Conservation (phyloP, 2,113 vertebrate species). For the Bujurquina vittata region DNA sequence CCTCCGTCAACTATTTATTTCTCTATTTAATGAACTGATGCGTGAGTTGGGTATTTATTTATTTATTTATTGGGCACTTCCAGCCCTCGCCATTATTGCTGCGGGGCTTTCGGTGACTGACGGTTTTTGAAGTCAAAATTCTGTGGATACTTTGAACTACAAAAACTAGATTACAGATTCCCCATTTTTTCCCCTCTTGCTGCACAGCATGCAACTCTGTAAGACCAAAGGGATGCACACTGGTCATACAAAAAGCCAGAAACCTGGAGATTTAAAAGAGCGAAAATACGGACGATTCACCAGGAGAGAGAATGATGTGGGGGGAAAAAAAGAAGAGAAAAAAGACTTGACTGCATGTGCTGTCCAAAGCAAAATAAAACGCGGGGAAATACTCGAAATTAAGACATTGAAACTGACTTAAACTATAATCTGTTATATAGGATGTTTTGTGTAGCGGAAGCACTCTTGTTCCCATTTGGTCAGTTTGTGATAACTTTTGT, state of each 20-base stretch:
- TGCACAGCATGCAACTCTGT: slow-evolving; percentile 66
- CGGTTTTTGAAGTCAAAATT: slow-evolving; percentile 44
- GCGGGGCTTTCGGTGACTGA: slow-evolving; percentile 38
- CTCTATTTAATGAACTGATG: slow-evolving; percentile 68
- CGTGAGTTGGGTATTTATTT: slow-evolving; percentile 60
- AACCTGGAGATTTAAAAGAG: slow-evolving; percentile 69
- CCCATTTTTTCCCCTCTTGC: slow-evolving; percentile 13
- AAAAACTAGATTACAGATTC: slow-evolving; percentile 10
- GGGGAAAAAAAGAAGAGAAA: slow-evolving; percentile 41
- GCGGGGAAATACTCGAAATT: slow-evolving; percentile 58
- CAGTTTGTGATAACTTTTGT: slow-evolving; percentile 90
- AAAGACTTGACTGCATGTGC: slow-evolving; percentile 91
- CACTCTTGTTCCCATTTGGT: slow-evolving; percentile 97
- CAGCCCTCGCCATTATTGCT: slow-evolving; percentile 5
- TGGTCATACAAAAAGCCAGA: slow-evolving; percentile 67
- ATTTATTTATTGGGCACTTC: slow-evolving; percentile 51
- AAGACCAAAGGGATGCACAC: slow-evolving; percentile 59
- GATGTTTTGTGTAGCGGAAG: slow-evolving; percentile 99
- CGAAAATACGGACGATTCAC: slow-evolving; percentile 26
- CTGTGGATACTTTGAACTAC: slow-evolving; percentile 43
- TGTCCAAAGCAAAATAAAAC: slow-evolving; percentile 79
- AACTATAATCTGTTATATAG: slow-evolving; percentile 93
- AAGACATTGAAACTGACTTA: slow-evolving; percentile 83
- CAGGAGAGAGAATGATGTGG: slow-evolving; percentile 35
- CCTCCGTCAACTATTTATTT: slow-evolving; percentile 62